Conservation (phyloP, 1,140 invertebrate genomes). For the Nephotettix cincticeps region DNA sequence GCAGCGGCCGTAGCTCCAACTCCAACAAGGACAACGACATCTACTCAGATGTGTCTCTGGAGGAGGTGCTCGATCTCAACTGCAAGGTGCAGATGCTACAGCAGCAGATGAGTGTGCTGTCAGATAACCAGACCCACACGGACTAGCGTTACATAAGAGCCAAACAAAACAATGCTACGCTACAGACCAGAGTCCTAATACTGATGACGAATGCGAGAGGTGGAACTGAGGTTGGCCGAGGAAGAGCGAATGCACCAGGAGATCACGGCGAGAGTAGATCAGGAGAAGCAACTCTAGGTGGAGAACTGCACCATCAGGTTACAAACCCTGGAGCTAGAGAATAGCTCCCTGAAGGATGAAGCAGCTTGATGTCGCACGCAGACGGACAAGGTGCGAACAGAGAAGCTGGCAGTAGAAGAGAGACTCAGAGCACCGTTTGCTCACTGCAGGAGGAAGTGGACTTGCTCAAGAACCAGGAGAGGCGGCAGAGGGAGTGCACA, state of each 20-base stretch:
- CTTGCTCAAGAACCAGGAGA: conserved; percentile 54
- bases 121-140: too few species aligned
- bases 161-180: too few species aligned
- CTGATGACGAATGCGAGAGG: conserved; percentile 90
- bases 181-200: conserved; percentile 83
- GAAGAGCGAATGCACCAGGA: conserved; percentile 85
- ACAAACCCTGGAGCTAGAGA: conserved; percentile 75
- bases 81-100: too few species aligned
- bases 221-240: conserved; percentile 79
- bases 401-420: conserved; percentile 53
- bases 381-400: conserved; percentile 56
- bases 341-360: conserved; percentile 74
- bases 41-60: too few species aligned
- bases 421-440: conserved; percentile 55
- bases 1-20: too few species aligned
- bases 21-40: too few species aligned
- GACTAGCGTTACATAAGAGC: too few species aligned
- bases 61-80: too few species aligned
- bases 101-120: too few species aligned
- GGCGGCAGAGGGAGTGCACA: conserved; percentile 57
- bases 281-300: conserved; percentile 82
- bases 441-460: conserved; percentile 56
- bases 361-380: conserved; percentile 55
- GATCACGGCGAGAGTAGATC: conserved; percentile 72
- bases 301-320: conserved; percentile 80